Evolutionary conservation across 1,140 invertebrate species (phyloP), one percentile per base, ranked within the genome.

Genomic region (Drosophila kanapiae): DNA sequence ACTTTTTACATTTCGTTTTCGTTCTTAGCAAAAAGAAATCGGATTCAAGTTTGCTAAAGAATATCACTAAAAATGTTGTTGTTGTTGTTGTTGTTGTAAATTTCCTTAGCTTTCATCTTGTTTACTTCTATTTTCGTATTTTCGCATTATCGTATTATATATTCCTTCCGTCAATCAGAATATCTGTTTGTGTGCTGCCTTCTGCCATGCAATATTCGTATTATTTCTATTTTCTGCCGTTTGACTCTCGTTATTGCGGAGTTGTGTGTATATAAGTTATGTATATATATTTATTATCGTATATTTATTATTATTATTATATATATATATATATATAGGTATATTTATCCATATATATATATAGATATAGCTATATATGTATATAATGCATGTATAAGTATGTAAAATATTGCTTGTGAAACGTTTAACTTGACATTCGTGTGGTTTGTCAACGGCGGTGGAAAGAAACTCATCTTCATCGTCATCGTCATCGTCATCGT

Each of bases 341-440:
- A 72, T 64, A 58, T 67, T 38, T 68, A 33, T 48, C n/a, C 27
- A 78, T 65, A 42, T 62, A 74, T 67, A 57, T 77, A 63, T 65
- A 60, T 37, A 49, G 61, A 53, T 63, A 45, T 63, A 35, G 71
- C 40, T 71, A 71, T 78, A 58, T 53, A 43, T 67, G 16, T 64
- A 72, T 80, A 79, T 79, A 80, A 80, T 82, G 65, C 69, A 74
- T 74, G 70, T 75, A 75, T 76, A 81, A 70, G 63, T 80, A 77
- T 86, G 85, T 88, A 88, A 88, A 88, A 88, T 88, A 88, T 88
- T 88, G 85, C 85, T 88, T 88, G 80, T 90, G 84, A 88, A 88
- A 88, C 77, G 69, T 90, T 88, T 81, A 90, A 90, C 84, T 88
- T 84, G 80, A 88, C 84, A 88, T 83, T 88, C 63, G 76, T 77